Percentiles rank a stretch among this genome's conserved stretches.
phyloP scores from a whole-genome alignment of 35 echinoderm and acorn worm species.

The Heliocidaris tuberculata region DNA sequence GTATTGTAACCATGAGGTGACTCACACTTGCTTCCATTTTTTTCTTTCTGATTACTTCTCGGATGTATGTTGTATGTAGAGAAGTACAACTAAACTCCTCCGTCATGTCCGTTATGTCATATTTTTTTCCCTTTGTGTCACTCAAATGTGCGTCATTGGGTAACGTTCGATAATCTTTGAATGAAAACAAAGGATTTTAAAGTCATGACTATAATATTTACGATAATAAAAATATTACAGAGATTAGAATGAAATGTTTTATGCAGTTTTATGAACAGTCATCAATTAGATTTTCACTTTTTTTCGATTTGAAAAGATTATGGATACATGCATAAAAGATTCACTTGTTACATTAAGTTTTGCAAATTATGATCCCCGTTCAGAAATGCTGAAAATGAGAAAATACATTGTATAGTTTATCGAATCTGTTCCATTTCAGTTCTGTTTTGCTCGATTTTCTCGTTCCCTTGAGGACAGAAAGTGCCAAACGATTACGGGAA shows the following conservation, averaged over 20 bases:
- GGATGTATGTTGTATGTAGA: not conserved
- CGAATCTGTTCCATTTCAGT: not conserved
- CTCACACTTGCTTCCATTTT: not conserved
- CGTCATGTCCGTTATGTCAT: not conserved
- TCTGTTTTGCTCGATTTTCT: slow-evolving; percentile 4
- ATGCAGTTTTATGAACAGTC: not conserved
- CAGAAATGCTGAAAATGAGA: too few relatives aligned
- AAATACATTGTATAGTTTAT: not conserved
- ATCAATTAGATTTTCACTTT: not conserved
- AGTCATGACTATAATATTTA: not conserved
- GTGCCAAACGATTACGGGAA: slow-evolving; percentile 15
- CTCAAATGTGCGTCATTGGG: not conserved
- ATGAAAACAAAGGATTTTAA: not conserved
- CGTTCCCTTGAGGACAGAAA: not conserved
- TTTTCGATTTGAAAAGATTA: not conserved
- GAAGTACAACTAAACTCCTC: not conserved
- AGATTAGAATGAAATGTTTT: not conserved
- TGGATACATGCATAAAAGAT: not conserved
- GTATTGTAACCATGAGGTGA: not conserved
- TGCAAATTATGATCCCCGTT: not conserved
- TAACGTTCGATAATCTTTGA: not conserved
- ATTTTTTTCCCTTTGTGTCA: too few relatives aligned
- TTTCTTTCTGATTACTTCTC: not conserved
- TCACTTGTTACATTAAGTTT: not conserved
- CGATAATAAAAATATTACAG: not conserved